Evolutionary conservation across 2,113 vertebrate genomes (phyloP).

Genomic region (Xiphophorus couchianus): DNA sequence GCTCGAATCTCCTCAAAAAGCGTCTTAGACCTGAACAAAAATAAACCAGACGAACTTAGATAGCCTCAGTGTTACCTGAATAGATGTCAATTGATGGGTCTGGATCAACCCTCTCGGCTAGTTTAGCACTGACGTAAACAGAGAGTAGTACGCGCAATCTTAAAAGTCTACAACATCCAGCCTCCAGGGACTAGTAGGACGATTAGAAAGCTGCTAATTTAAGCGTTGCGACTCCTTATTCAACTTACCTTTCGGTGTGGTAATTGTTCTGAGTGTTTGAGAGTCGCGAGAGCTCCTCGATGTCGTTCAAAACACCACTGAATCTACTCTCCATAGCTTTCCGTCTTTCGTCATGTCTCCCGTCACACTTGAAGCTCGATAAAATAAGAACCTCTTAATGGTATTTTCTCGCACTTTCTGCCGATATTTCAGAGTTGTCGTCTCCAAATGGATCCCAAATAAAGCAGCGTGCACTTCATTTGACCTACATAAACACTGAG

Average conservation of each 20-base stretch:
- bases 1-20: constrained; percentile 91
- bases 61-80: background rate
- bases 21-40: constrained; percentile 83
- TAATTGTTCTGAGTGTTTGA: constrained; percentile 49
- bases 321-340: constrained; percentile 77
- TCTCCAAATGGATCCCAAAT: background rate
- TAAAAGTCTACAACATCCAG: background rate
- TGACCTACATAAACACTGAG: constrained; percentile 32
- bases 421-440: background rate
- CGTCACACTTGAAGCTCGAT: constrained; percentile 1
- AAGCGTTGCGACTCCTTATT: constrained; percentile 2
- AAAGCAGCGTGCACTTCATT: background rate
- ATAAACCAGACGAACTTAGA: background rate
- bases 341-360: constrained; percentile 73
- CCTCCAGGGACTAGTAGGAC: background rate
- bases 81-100: background rate
- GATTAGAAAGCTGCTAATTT: background rate
- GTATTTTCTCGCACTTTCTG: constrained; percentile 15
- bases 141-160: background rate
- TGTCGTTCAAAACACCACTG: constrained; percentile 72
- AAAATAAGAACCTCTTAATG: background rate
- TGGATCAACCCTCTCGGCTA: background rate
- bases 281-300: constrained; percentile 65
- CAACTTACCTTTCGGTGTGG: constrained; percentile 71
- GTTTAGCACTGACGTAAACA: background rate